Evolutionary conservation across 2,797 vertebrate species (phyloP).

Genomic region (Peromyscus nudipes): DNA sequence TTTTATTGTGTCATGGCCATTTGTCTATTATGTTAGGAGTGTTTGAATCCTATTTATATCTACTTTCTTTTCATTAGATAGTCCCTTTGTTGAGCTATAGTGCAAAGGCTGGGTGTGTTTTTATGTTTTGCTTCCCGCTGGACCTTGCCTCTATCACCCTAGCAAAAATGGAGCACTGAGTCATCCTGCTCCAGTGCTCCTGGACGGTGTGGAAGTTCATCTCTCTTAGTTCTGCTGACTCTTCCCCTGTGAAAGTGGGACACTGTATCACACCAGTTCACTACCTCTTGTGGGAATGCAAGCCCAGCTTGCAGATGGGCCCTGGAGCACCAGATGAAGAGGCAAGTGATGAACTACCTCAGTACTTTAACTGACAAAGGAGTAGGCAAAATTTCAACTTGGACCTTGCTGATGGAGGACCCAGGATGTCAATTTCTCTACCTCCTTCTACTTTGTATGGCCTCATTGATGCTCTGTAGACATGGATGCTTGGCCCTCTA

Average conservation of each 20-base stretch:
- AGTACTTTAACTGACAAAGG: conserved; percentile 5
- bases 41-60: conserved; percentile 28
- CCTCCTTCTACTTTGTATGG: conserved; percentile 11
- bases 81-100: not conserved
- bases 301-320: not conserved
- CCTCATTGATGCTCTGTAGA: not conserved
- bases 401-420: not conserved
- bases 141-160: not conserved
- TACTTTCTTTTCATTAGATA: conserved; percentile 31
- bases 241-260: not conserved
- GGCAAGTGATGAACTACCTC: not conserved
- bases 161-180: conserved; percentile 39
- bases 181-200: not conserved
- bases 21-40: conserved; percentile 29
- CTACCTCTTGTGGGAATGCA: conserved; percentile 27
- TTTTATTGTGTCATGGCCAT: conserved; percentile 34
- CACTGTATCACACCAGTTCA: not conserved
- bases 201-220: not conserved
- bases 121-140: not conserved
- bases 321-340: not conserved
- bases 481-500: not conserved
- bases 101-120: not conserved
- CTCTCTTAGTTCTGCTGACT: not conserved
- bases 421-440: not conserved
- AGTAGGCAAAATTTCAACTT: conserved; percentile 28